Evolutionary conservation across 2,113 vertebrate genomes (phyloP), one percentile per base, ranked within the genome.

Genomic region (Sialia sialis): DNA sequence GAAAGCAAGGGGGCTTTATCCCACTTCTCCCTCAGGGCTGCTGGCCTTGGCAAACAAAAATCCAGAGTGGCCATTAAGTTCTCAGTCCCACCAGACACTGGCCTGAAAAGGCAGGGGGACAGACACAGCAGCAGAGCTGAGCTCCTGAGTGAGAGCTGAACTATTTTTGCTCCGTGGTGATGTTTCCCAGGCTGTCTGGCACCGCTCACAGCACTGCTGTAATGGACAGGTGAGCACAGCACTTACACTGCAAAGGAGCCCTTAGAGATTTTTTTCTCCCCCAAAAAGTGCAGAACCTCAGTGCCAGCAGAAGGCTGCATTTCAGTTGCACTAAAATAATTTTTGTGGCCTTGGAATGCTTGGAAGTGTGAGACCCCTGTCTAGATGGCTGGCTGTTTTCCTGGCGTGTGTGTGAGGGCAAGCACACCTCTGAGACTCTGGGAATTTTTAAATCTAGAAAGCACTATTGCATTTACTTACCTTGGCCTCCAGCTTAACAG

Each of bases 401-500:
- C 41, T 80, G 27, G 27, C 39, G 21, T 1, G 0, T 18, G 75
- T 67, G 17, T 17, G 29, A 85, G 34, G 34, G 72, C 34, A 66
- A 62, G 81, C 56, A 64, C 10, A 18, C n/a, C 64, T 88, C 83
- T 75, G 87, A 94, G 64, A 27, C 92, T 74, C 68, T 64, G 85
- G 55, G 82, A 84, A 64, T 36, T 93, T 81, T 88, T 86, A 88
- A 95, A 94, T 67, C 64, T 68, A 54, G 69, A 79, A 81, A 76
- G 68, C 38, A n/a, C 63, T 77, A 54, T 81, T 95, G 68, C 80
- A 63, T 93, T 95, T 91, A 92, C 75, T 89, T 74, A 34, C 64
- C 48, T 78, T 88, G 92, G 72, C 94, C 75, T 94, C 36, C 72
- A 75, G 72, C 68, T 91, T 90, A 81, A 80, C 87, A 88, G 72